Percentiles rank a stretch among this genome's conserved stretches.
Conservation (phyloP, 2,113 vertebrate species). For the Tupaia tana region DNA sequence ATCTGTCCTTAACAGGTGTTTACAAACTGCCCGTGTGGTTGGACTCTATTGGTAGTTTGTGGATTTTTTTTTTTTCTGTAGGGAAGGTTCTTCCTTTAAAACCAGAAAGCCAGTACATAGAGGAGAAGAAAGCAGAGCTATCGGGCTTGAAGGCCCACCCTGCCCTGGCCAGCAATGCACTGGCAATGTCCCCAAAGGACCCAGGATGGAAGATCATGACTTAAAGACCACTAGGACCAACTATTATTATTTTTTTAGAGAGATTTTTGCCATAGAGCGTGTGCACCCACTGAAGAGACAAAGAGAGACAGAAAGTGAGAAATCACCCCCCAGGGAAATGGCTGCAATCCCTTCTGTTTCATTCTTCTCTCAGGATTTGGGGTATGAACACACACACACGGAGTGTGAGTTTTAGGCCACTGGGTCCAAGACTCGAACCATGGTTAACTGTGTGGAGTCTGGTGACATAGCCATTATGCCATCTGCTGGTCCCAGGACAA, state of each 20-base stretch:
- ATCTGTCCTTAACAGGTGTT: background rate
- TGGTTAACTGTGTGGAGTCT: no score
- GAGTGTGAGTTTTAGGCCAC: no score
- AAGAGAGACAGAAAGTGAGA: no score
- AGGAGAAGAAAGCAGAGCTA: background rate
- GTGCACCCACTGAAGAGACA: no score
- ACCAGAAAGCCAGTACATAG: background rate
- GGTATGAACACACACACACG: no score
- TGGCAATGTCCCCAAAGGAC: background rate
- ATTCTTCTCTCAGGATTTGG: no score
- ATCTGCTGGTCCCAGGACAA: background rate
- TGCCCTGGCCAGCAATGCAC: background rate
- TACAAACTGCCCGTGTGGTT: background rate
- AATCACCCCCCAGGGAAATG: no score
- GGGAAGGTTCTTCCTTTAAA: conserved; percentile 18
- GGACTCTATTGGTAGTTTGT: background rate
- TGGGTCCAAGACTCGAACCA: no score
- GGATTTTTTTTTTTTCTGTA: background rate
- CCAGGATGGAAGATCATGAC: background rate
- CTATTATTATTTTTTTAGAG: no score
- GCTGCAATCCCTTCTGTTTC: no score
- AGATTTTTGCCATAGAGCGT: no score
- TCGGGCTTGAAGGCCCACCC: background rate
- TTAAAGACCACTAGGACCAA: background rate
- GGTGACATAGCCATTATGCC: no score